Evolutionary conservation across 2,888 invertebrate genomes (phyloP), one percentile per base, ranked within the genome.

Genomic region (Iselma pallidipennis): DNA sequence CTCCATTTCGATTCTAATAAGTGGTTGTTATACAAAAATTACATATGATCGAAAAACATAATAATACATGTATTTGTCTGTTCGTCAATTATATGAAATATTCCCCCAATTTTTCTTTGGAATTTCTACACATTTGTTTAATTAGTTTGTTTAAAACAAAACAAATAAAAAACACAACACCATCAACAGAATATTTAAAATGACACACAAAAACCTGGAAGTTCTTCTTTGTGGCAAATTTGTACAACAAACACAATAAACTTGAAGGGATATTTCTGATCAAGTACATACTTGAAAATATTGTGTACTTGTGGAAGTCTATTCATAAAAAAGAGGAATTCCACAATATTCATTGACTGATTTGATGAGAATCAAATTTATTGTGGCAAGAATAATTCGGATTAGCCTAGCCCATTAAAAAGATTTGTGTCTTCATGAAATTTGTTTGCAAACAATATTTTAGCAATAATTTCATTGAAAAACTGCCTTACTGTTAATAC

Each of bases 1-100:
- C 58, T 5, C 68, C 67, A 66, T 66, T 67, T 25, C 67, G 63
- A 33, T 61, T 59, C 61, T 63, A 56, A 21, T 26, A 55, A 55
- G 14, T 19, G n/a, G 42, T 19, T 12, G 12, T 21, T 45, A 21
- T 21, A 19, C 4, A 12, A 21, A 21, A 21, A 21, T 45, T 12
- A 16, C 2, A 16, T 21, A 45, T 14, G n/a, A 16, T 45, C 16
- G 3, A 45, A 45, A 12, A 25, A 25, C 6, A n/a, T n/a, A n/a
- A n/a, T n/a, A n/a, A n/a, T n/a, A n/a, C n/a, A n/a, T n/a, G n/a
- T n/a, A n/a, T 31, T 31, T 31, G 10, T 31, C 31, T 4, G n/a
- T 31, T 31, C n/a, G 12, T 31, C 12, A 16, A 37, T 25, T 25
- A 37, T 4, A 37, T 37, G 16, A 9, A 37, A 37, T 37, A 16